Percentiles rank a stretch among this genome's conserved stretches.
phyloP scores from a whole-genome alignment of 2,888 invertebrate genomes.

The Ophonus ardosiacus region DNA sequence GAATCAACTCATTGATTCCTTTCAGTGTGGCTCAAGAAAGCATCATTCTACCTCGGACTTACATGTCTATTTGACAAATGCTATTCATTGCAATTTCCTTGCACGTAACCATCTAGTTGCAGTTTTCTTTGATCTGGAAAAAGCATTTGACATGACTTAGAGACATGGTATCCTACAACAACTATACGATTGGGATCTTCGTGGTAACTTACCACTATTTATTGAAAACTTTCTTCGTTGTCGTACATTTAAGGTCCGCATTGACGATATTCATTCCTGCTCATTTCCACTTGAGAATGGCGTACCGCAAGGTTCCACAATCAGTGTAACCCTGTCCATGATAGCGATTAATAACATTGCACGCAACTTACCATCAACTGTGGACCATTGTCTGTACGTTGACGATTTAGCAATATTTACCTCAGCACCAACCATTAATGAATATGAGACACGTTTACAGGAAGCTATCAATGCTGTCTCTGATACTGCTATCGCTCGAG shows the following conservation, averaged over 20 bases:
- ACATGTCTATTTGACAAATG: not conserved
- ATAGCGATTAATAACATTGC: slow-evolving; percentile 33
- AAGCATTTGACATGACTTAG: no score
- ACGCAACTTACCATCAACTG: slow-evolving; percentile 10
- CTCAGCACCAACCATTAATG: slow-evolving; percentile 22
- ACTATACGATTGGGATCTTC: not conserved
- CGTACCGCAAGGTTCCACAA: slow-evolving; percentile 9
- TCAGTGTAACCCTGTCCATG: slow-evolving; percentile 44
- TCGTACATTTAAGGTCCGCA: slow-evolving; percentile 1
- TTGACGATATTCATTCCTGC: not conserved
- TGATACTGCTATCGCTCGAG: slow-evolving; percentile 11
- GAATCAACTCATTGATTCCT: not conserved
- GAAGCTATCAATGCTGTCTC: slow-evolving; percentile 11
- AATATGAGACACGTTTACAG: slow-evolving; percentile 27
- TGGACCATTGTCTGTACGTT: slow-evolving; percentile 37
- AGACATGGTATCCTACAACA: no score
- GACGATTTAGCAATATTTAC: slow-evolving; percentile 46
- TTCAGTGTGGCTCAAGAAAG: not conserved
- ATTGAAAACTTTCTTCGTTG: not conserved
- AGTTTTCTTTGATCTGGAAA: slow-evolving; percentile 20
- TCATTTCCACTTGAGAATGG: slow-evolving; percentile 1
- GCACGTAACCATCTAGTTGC: not conserved
- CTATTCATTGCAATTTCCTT: no score
- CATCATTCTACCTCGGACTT: no score
- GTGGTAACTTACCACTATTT: slow-evolving; percentile 43